Conservation (phyloP, 2,113 vertebrate species). For the Trachemys scripta region DNA sequence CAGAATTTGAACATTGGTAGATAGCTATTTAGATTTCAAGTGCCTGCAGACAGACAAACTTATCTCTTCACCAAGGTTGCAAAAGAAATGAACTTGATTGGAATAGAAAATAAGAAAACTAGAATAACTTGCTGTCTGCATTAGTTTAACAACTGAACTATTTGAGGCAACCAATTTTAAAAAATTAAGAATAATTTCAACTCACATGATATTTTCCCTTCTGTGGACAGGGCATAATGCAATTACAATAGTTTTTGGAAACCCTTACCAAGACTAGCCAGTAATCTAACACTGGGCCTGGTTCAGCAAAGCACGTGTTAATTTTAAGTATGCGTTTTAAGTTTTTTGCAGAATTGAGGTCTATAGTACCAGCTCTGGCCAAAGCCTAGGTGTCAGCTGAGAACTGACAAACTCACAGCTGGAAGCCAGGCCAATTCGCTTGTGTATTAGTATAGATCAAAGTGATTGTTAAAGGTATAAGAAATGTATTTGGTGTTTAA, state of each 20-base stretch:
- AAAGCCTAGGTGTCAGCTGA: not conserved
- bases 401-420: not conserved
- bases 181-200: not conserved
- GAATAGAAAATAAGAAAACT: not conserved
- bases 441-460: not conserved
- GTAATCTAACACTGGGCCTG: not conserved
- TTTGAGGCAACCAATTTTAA: not conserved
- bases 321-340: not conserved
- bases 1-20: no score
- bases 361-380: not conserved
- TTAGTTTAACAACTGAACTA: not conserved
- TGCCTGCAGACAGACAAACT: not conserved
- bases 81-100: not conserved
- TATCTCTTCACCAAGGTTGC: not conserved
- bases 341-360: not conserved
- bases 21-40: not conserved
- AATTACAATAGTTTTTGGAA: not conserved
- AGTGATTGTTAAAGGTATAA: not conserved
- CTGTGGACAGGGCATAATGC: not conserved
- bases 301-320: not conserved
- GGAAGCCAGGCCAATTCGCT: not conserved
- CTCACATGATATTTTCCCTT: not conserved
- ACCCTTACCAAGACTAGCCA: not conserved
- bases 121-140: not conserved
- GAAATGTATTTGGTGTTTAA: not conserved